These are phyloP conservation scores for Ischnura elegans DNA, from an alignment of 2,888 invertebrate genomes.

Conservation along the genomic window DNA sequence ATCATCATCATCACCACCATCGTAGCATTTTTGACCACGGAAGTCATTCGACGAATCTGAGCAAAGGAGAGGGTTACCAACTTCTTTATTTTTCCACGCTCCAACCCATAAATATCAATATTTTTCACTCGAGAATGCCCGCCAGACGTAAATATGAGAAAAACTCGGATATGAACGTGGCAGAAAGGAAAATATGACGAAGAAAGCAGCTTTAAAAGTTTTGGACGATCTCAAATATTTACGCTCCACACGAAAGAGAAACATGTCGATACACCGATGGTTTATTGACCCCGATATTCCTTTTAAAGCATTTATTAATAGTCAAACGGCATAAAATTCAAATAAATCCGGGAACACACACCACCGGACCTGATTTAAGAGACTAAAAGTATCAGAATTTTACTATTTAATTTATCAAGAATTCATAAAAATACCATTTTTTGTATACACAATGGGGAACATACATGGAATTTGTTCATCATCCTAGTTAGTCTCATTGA, in stretches of 20 bases:
- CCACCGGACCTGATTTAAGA: too few species aligned
- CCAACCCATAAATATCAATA: background rate
- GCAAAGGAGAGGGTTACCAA: background rate
- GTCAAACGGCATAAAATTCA: too few species aligned
- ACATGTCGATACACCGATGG: conserved; percentile 9
- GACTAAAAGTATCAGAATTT: too few species aligned
- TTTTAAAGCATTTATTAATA: background rate
- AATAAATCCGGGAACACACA: background rate
- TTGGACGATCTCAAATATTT: background rate
- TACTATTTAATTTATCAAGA: too few species aligned
- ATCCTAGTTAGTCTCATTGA: too few species aligned
- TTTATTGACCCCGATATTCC: conserved; percentile 32
- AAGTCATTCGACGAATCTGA: background rate
- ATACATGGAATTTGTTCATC: too few species aligned
- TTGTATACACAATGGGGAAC: too few species aligned
- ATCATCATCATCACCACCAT: background rate
- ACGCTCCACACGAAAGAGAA: background rate
- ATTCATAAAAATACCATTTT: too few species aligned
- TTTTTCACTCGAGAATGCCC: background rate
- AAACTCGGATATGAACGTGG: background rate
- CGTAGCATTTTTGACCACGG: background rate
- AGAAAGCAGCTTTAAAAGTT: background rate
- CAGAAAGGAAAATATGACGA: background rate
- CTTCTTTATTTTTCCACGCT: background rate
- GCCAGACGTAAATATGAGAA: background rate